Base-by-base conservation (phyloP, 2,888 invertebrate species). In the Macaria notata region DNA sequence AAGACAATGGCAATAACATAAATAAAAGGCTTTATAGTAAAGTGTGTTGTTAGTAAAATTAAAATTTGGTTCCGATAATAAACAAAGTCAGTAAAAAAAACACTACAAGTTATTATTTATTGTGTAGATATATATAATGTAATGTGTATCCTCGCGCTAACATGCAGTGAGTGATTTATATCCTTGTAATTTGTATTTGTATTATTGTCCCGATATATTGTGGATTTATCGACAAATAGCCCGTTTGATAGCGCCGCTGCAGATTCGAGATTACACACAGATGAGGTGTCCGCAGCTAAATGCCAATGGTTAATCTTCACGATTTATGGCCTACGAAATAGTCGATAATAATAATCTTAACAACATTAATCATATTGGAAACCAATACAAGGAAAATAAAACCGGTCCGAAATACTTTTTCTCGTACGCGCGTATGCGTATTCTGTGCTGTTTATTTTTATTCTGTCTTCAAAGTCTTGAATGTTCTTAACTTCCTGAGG, bases 151-250 rank as follows among this genome's bases (percentile, higher is more conserved):
- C 19, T 19, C 19, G 19, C 19, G 19, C 19, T 19, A 19, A 36
- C 33, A 36, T 7, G 33, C 33, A 7, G 33, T 68, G 69, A 65
- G 76, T 86, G 81, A 86, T 89, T 90, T 88, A 88, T 87, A 71
- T 68, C 52, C 50, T 47, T 67, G 67, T 67, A 65, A 61, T 65
- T 61, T 65, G 65, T 67, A 62, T 67, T 65, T 63, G 63, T 67
- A 57, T 65, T 67, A 67, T 67, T 67, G 65, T 62, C 56, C 57
- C 49, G 60, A 63, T 63, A 59, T 62, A 62, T 56, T 59, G 58
- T 65, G 59, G 57, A 65, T 65, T 67, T 63, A 67, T 63, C 60
- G 59, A 62, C 59, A 61, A 62, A 64, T 60, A 59, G 60, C 52
- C 46, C 46, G 48, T 61, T 59, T 54, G 60, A 61, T 59, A 54